Percentiles rank a stretch among this genome's conserved stretches.
These are phyloP conservation scores for Alcedo quadribrachys DNA, from an alignment of 2,797 vertebrate species.

Conservation along the genomic window DNA sequence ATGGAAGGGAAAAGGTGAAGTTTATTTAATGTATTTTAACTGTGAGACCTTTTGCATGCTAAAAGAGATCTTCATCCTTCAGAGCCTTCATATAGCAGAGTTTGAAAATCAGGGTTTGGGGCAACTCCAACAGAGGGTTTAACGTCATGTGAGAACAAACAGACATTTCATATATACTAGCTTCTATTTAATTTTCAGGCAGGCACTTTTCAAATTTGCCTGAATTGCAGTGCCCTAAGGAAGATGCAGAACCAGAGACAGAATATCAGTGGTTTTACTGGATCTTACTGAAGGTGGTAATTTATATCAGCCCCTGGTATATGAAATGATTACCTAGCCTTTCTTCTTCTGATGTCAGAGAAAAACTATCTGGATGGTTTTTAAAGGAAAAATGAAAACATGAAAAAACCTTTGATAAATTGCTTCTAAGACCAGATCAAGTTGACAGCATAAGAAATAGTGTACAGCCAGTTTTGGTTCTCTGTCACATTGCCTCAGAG, in stretches of 20 bases:
- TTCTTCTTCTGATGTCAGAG: not conserved
- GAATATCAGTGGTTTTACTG: not conserved
- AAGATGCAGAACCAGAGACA: not conserved
- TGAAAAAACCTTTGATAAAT: not conserved
- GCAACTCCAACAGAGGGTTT: not conserved
- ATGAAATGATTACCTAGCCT: not conserved
- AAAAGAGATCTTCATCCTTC: not conserved
- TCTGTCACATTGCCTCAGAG: not conserved
- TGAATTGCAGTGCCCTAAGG: not conserved
- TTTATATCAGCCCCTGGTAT: not conserved
- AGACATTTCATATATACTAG: not conserved
- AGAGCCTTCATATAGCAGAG: not conserved
- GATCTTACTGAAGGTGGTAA: not conserved
- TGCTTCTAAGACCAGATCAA: not conserved
- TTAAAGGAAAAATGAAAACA: conserved; percentile 21
- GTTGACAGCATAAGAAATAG: not conserved
- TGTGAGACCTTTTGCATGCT: not conserved
- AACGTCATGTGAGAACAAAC: not conserved
- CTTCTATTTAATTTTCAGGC: not conserved
- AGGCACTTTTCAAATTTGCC: not conserved
- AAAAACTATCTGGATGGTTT: not conserved
- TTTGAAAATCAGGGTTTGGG: accelerated
- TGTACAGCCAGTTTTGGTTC: not conserved
- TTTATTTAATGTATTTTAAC: not conserved
- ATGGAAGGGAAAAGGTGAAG: not conserved